These are phyloP conservation scores for Meloidogyne chitwoodi DNA, from an alignment of 1,140 invertebrate genomes.

Conservation along the genomic window DNA sequence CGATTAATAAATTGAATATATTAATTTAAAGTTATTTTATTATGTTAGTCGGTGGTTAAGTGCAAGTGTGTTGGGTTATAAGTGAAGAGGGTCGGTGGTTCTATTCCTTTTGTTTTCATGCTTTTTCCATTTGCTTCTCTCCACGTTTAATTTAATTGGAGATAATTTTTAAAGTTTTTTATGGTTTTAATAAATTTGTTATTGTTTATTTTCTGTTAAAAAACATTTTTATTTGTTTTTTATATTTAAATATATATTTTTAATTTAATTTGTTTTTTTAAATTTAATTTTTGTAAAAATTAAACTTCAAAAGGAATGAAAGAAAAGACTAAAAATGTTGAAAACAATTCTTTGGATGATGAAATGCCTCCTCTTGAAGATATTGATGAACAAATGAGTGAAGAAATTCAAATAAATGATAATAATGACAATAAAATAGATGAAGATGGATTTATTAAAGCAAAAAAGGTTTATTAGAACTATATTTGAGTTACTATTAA, in stretches of 20 bases:
- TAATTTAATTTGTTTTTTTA: neutral
- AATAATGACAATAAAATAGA: neutral
- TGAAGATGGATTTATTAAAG: neutral
- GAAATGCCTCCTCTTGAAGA: constrained; percentile 54
- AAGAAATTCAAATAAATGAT: neutral
- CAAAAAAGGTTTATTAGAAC: constrained; percentile 1
- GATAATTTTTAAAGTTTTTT: constrained; percentile 34
- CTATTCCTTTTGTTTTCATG: no score
- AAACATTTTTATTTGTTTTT: constrained; percentile 18
- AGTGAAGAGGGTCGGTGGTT: neutral
- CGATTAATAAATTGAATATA: no score
- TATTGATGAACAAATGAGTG: constrained; percentile 30
- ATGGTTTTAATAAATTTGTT: constrained; percentile 21
- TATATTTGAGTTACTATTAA: no score
- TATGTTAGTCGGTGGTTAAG: neutral
- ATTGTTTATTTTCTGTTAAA: constrained; percentile 13
- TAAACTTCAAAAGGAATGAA: neutral
- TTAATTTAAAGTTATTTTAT: neutral
- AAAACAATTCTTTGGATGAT: constrained; percentile 26
- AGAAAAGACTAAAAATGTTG: constrained; percentile 31
- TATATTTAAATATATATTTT: constrained; percentile 18
- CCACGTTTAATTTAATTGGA: no score
- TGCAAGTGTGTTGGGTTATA: neutral
- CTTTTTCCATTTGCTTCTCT: no score
- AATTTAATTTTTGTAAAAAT: constrained; percentile 19